A percentile compares a stretch with the other conserved stretches of the same genome.
phyloP scores from a whole-genome alignment of 2,113 vertebrate species.

The Lasiurus borealis region DNA sequence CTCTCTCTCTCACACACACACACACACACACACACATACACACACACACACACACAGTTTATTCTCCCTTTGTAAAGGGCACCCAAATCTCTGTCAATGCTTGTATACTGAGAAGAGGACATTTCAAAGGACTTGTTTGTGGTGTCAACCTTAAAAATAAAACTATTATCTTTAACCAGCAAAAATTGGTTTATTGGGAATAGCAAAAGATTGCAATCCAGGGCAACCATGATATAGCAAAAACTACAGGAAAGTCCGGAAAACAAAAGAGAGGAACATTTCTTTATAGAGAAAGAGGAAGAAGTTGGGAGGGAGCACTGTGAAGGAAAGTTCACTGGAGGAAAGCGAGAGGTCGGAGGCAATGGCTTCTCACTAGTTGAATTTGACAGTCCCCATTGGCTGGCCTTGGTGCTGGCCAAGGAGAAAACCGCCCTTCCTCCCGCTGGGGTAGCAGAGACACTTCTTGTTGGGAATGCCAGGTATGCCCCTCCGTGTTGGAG shows the following conservation, averaged over 20 bases:
- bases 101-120: neutral
- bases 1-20: too few relatives aligned
- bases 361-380: neutral
- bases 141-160: neutral
- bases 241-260: neutral
- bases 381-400: neutral
- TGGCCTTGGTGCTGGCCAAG: neutral
- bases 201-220: neutral
- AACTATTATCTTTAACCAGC: neutral
- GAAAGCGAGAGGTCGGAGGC: neutral
- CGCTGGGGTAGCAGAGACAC: neutral
- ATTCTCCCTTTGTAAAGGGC: neutral
- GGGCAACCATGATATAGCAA: too few relatives aligned
- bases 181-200: neutral
- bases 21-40: too few relatives aligned
- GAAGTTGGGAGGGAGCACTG: neutral
- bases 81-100: neutral
- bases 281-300: neutral
- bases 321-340: neutral
- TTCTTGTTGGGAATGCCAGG: neutral
- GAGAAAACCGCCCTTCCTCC: neutral
- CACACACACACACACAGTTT: too few relatives aligned
- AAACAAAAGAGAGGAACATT: neutral
- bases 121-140: neutral
- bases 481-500: neutral